phyloP scores from a whole-genome alignment of 2,888 invertebrate species.

The Machimus atricapillus region DNA sequence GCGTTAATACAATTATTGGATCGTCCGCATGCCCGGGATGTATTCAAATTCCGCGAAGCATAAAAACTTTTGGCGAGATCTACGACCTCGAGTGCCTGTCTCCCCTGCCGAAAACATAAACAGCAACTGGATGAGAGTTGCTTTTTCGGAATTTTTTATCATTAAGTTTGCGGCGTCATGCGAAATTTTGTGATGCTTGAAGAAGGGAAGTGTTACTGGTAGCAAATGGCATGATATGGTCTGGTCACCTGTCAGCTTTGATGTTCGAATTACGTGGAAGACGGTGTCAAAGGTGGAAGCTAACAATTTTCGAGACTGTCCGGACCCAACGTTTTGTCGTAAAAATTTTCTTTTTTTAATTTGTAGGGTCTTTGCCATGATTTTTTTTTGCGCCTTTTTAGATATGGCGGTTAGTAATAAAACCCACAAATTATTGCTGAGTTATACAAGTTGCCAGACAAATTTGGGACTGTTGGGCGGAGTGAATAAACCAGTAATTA shows the following conservation, averaged over 20 bases:
- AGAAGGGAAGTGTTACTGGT: conserved; percentile 7
- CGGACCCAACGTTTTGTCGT: background rate
- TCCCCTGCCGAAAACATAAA: background rate
- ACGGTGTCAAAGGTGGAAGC: conserved; percentile 19
- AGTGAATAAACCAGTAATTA: conserved; percentile 11
- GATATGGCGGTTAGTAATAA: background rate
- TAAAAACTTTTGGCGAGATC: background rate
- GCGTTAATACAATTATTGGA: conserved; percentile 3
- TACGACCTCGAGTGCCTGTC: background rate
- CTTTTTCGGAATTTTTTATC: background rate
- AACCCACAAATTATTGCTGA: background rate
- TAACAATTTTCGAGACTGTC: conserved; percentile 1
- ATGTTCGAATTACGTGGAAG: conserved; percentile 15
- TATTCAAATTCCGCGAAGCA: conserved; percentile 14
- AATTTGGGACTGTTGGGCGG: conserved; percentile 2
- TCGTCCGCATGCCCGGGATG: background rate
- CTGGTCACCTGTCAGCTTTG: conserved; percentile 1
- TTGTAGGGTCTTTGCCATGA: background rate
- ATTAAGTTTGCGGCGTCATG: background rate
- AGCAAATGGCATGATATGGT: background rate
- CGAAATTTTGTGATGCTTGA: conserved; percentile 3
- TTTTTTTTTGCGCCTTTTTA: background rate
- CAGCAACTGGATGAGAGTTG: background rate
- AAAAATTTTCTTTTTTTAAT: background rate
- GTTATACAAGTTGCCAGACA: background rate